Percentiles rank a stretch among this genome's conserved stretches.
phyloP scores from a whole-genome alignment of 2,888 invertebrate genomes.

The Micropterix aruncella region DNA sequence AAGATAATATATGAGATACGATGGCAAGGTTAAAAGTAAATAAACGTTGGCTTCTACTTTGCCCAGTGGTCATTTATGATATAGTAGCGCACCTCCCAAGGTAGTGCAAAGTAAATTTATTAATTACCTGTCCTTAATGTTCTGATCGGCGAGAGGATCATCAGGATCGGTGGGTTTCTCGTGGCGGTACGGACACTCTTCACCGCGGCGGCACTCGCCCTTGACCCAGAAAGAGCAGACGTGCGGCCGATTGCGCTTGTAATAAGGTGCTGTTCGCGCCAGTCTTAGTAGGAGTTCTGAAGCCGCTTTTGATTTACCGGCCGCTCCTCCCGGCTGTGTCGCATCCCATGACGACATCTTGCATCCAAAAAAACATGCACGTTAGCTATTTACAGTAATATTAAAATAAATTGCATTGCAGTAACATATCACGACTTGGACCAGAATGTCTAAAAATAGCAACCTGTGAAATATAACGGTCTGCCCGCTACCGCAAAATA shows the following conservation, averaged over 20 bases:
- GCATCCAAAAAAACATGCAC: too few relatives aligned
- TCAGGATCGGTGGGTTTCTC: constrained; percentile 96
- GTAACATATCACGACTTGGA: too few relatives aligned
- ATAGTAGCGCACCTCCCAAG: too few relatives aligned
- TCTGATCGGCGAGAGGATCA: constrained; percentile 91
- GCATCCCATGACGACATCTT: constrained; percentile 32
- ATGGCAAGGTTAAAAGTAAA: too few relatives aligned
- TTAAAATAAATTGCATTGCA: too few relatives aligned
- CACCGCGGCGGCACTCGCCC: constrained; percentile 90
- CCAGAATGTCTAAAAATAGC: too few relatives aligned
- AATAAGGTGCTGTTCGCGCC: constrained; percentile 87
- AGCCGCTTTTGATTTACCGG: constrained; percentile 62
- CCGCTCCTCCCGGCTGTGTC: constrained; percentile 42
- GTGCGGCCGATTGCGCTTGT: constrained; percentile 88
- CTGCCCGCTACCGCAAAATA: too few relatives aligned
- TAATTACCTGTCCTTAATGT: constrained; percentile 67
- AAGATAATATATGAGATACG: too few relatives aligned
- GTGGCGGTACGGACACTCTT: constrained; percentile 92
- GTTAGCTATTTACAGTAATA: too few relatives aligned
- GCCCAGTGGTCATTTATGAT: too few relatives aligned
- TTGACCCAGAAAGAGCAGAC: constrained; percentile 99
- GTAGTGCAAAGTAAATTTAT: neutral
- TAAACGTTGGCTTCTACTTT: too few relatives aligned
- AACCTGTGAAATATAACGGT: too few relatives aligned
- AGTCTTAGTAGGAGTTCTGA: constrained; percentile 74